A percentile compares a stretch with the other conserved stretches of the same genome.
Conservation (phyloP, 2,797 vertebrate genomes). For the Columba guinea region DNA sequence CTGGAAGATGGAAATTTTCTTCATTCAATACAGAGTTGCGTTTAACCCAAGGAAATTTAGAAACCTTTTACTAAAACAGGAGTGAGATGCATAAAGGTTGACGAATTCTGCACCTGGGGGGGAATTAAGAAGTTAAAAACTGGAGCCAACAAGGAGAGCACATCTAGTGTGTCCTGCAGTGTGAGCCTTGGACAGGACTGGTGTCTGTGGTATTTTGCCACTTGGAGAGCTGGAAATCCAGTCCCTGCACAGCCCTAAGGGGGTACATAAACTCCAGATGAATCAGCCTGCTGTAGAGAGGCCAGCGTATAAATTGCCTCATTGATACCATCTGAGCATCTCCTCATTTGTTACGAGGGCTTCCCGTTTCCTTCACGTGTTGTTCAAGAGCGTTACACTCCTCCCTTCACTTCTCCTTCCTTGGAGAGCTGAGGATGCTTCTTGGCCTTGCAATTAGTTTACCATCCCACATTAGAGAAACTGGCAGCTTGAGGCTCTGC, state of each 20-base stretch:
- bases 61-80: neutral
- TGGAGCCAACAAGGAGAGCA: neutral
- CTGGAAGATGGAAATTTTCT: neutral
- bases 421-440: neutral
- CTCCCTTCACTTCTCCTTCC: neutral
- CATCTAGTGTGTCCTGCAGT: neutral
- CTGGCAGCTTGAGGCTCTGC: conserved; percentile 6
- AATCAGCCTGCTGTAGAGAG: conserved; percentile 35
- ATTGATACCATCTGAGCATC: conserved; percentile 35
- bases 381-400: neutral
- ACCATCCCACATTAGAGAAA: conserved; percentile 4
- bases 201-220: neutral
- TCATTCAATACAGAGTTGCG: neutral
- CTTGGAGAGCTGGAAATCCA: neutral
- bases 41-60: neutral
- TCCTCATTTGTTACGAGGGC: conserved; percentile 24
- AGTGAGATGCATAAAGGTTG: neutral
- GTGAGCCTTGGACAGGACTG: neutral
- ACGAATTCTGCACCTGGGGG: neutral
- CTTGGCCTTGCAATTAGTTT: conserved; percentile 9
- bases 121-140: neutral
- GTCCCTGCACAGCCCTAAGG: neutral
- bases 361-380: neutral
- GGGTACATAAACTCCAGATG: conserved; percentile 59
- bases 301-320: conserved; percentile 57